Evolutionary conservation across 1,140 invertebrate species (phyloP).

Genomic region (Nephila pilipes): DNA sequence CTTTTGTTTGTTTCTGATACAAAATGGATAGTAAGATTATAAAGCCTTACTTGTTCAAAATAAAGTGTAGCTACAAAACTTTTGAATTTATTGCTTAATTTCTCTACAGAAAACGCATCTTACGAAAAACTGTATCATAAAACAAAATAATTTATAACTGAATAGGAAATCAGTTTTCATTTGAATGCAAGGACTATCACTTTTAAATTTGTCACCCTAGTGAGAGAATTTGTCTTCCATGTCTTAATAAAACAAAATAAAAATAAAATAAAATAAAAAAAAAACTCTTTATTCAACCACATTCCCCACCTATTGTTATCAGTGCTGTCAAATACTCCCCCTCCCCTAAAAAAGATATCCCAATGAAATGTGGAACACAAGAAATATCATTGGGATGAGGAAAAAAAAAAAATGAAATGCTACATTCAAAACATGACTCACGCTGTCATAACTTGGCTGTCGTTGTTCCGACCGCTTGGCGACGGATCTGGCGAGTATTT

Average conservation of each 20-base stretch:
- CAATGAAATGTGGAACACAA: background rate
- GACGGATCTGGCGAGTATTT: constrained; percentile 65
- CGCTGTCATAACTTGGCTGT: constrained; percentile 12
- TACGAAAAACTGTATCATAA: background rate
- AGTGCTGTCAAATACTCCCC: background rate
- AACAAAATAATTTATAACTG: background rate
- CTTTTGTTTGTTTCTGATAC: too few relatives aligned
- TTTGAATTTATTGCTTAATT: background rate
- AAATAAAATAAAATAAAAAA: background rate
- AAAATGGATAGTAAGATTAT: too few relatives aligned
- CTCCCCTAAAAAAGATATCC: background rate
- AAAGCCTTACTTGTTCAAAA: too few relatives aligned
- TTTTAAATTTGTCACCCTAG: background rate
- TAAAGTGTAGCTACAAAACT: too few relatives aligned
- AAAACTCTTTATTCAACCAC: background rate
- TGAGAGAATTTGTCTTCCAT: background rate
- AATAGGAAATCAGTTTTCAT: background rate
- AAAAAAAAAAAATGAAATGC: background rate
- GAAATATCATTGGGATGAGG: background rate
- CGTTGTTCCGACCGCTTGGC: constrained; percentile 56
- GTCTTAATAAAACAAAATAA: background rate
- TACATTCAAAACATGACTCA: constrained; percentile 22
- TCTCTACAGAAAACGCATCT: background rate
- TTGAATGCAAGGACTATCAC: background rate
- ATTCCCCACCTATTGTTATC: background rate